A percentile compares a stretch with the other conserved stretches of the same genome.
These are phyloP conservation scores for Apis laboriosa DNA, from an alignment of 1,140 invertebrate genomes.

Conservation along the genomic window DNA sequence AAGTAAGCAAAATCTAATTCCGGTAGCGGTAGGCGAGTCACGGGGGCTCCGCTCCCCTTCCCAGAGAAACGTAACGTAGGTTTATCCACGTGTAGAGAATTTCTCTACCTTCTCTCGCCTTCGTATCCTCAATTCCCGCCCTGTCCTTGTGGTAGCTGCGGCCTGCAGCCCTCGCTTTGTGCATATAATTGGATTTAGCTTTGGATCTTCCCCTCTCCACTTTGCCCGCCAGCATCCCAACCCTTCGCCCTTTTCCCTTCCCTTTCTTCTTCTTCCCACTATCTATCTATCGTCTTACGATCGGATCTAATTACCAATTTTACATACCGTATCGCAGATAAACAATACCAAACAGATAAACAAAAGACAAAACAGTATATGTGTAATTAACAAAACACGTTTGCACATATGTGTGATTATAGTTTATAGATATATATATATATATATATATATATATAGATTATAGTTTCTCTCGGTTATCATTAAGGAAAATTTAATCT, in stretches of 20 bases:
- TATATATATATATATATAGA: too few species aligned
- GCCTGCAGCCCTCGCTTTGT: slow-evolving; percentile 67
- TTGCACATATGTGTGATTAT: not conserved
- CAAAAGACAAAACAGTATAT: not conserved
- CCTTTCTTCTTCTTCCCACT: not conserved
- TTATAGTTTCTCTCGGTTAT: not conserved
- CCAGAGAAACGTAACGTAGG: slow-evolving; percentile 44
- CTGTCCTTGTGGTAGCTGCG: slow-evolving; percentile 64
- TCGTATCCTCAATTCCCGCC: slow-evolving; percentile 58
- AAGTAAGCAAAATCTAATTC: slow-evolving; percentile 60
- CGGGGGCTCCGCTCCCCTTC: slow-evolving; percentile 36
- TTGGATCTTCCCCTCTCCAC: slow-evolving; percentile 56
- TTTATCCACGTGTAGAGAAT: slow-evolving; percentile 56
- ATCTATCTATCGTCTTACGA: slow-evolving; percentile 41
- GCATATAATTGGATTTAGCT: slow-evolving; percentile 74
- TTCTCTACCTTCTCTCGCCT: slow-evolving; percentile 46
- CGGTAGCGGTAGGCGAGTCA: slow-evolving; percentile 48
- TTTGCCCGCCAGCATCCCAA: slow-evolving; percentile 34
- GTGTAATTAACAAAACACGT: not conserved
- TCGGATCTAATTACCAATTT: slow-evolving; percentile 34
- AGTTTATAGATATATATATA: not conserved
- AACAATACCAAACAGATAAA: too few species aligned
- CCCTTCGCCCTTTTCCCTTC: slow-evolving; percentile 36
- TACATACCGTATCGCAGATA: not conserved
- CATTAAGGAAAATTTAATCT: not conserved